A percentile compares a stretch with the other conserved stretches of the same genome.
Conservation (phyloP, 2,113 vertebrate genomes). For the Coreoperca whiteheadi region DNA sequence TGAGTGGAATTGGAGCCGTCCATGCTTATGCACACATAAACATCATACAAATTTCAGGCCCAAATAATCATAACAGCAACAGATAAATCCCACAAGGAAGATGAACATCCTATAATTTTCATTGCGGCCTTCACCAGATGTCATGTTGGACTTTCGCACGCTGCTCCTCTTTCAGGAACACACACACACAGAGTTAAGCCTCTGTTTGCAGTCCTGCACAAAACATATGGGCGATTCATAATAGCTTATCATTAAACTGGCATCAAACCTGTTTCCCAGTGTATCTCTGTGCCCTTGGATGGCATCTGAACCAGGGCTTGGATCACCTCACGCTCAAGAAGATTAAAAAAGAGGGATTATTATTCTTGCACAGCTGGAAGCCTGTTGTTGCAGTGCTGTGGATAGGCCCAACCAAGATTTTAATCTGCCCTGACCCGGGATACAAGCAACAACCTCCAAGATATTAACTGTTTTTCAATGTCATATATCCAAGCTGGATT, state of each 20-base stretch:
- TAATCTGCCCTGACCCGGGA: slow-evolving; percentile 55
- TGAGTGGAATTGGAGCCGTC: slow-evolving; percentile 50
- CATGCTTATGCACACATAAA: slow-evolving; percentile 37
- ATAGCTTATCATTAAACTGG: slow-evolving; percentile 33
- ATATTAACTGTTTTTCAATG: slow-evolving; percentile 48
- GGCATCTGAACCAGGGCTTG: slow-evolving; percentile 11
- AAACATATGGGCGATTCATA: slow-evolving; percentile 15
- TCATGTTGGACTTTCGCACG: slow-evolving; percentile 2
- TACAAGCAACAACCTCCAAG: slow-evolving; percentile 27
- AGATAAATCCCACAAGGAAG: slow-evolving; percentile 54
- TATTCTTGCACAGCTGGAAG: slow-evolving; percentile 68
- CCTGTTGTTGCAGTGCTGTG: slow-evolving; percentile 31
- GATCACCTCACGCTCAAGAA: slow-evolving; percentile 37
- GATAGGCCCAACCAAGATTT: slow-evolving; percentile 53
- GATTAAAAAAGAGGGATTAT: slow-evolving; percentile 77
- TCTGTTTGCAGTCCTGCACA: background rate
- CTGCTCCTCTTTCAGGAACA: slow-evolving; percentile 4
- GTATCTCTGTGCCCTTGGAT: slow-evolving; percentile 17
- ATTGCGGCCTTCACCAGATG: slow-evolving; percentile 39
- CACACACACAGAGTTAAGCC: background rate
- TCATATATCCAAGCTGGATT: slow-evolving; percentile 56
- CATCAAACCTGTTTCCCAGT: slow-evolving; percentile 20
- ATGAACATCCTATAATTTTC: slow-evolving; percentile 25
- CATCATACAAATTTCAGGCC: slow-evolving; percentile 45
- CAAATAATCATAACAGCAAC: slow-evolving; percentile 59